These are phyloP conservation scores for Hemitrygon akajei DNA, from an alignment of 2,797 vertebrate genomes.

Conservation along the genomic window DNA sequence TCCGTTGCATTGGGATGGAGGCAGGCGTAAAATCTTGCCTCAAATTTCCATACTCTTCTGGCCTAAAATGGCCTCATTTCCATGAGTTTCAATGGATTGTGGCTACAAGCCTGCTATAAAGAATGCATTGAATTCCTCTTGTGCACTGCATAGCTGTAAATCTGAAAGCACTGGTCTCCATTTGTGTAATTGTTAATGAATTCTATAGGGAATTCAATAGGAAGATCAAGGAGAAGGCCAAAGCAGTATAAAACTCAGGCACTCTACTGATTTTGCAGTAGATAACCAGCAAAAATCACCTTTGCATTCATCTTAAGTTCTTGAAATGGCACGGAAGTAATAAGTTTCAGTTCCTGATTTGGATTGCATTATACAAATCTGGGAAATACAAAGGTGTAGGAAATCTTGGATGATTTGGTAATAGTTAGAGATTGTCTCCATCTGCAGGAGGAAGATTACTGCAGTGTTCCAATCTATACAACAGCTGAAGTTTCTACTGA, in stretches of 20 bases:
- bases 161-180: neutral
- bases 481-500: neutral
- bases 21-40: neutral
- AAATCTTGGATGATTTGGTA: neutral
- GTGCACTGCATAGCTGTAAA: neutral
- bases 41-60: neutral
- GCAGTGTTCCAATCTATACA: neutral
- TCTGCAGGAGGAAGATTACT: neutral
- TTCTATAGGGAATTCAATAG: neutral
- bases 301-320: too few relatives aligned
- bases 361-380: neutral
- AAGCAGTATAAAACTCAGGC: neutral
- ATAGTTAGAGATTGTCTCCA: slow-evolving; percentile 7
- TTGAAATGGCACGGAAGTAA: neutral
- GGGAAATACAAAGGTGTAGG: neutral
- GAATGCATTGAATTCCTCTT: neutral
- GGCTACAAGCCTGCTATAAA: neutral
- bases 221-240: slow-evolving; percentile 5
- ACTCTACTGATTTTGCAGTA: neutral
- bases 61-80: neutral
- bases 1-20: neutral
- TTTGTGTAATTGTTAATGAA: slow-evolving; percentile 23
- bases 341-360: neutral
- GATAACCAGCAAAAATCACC: neutral
- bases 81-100: neutral